Percentiles rank a stretch among this genome's conserved stretches.
These are phyloP conservation scores for Octopus sinensis DNA, from an alignment of 1,140 invertebrate species.

Conservation along the genomic window DNA sequence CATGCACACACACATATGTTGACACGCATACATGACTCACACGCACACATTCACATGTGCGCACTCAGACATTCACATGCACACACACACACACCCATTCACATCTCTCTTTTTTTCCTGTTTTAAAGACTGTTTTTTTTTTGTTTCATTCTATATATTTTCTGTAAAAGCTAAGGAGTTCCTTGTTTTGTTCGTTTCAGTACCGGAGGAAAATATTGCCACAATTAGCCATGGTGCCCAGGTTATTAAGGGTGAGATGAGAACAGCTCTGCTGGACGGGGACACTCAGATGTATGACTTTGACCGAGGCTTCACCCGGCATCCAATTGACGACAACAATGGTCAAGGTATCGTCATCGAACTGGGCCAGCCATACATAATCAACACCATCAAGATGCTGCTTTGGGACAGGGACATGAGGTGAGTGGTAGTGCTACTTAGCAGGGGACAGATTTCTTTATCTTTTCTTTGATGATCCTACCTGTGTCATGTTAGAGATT, in stretches of 20 bases:
- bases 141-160: not conserved
- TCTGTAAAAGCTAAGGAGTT: not conserved
- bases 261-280: slow-evolving; percentile 80
- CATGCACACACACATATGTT: too few species aligned
- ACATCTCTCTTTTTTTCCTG: too few species aligned
- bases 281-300: slow-evolving; percentile 84
- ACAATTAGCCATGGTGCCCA: slow-evolving; percentile 72
- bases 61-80: too few species aligned
- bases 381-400: slow-evolving; percentile 89
- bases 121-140: too few species aligned
- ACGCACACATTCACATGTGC: too few species aligned
- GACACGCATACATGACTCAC: too few species aligned
- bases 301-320: slow-evolving; percentile 87
- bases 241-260: slow-evolving; percentile 69
- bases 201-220: slow-evolving; percentile 89
- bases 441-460: too few species aligned
- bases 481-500: too few species aligned
- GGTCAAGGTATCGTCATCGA: slow-evolving; percentile 74
- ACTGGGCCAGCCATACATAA: slow-evolving; percentile 81
- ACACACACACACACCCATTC: too few species aligned
- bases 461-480: too few species aligned
- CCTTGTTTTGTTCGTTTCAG: slow-evolving; percentile 55
- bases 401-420: slow-evolving; percentile 91
- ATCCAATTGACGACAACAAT: slow-evolving; percentile 80
- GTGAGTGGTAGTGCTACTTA: slow-evolving; percentile 49